phyloP scores from a whole-genome alignment of 2,888 invertebrate species.

The Lithophane semibrunnea region DNA sequence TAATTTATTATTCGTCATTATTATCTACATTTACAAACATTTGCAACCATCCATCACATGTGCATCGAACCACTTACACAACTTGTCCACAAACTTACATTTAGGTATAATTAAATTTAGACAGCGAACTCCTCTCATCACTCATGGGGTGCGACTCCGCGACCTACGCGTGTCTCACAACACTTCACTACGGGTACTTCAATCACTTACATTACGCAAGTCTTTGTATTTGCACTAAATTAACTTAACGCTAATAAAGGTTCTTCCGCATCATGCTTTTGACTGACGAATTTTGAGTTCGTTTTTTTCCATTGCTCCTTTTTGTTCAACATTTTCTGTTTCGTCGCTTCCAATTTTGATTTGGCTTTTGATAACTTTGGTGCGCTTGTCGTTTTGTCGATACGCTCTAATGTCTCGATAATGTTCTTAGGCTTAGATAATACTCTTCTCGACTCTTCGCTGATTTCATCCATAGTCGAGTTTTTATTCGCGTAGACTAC shows the following conservation, averaged over 20 bases:
- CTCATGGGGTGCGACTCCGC: constrained; percentile 68
- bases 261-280: constrained; percentile 90
- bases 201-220: constrained; percentile 86
- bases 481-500: constrained; percentile 96
- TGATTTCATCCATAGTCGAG: constrained; percentile 91
- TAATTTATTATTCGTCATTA: constrained; percentile 83
- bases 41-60: constrained; percentile 75
- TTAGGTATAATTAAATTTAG: constrained; percentile 78
- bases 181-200: constrained; percentile 76
- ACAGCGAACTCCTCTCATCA: constrained; percentile 80
- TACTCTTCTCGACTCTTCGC: constrained; percentile 84
- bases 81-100: constrained; percentile 71
- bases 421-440: constrained; percentile 94
- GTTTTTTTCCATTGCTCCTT: constrained; percentile 87
- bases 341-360: constrained; percentile 91
- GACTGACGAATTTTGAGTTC: constrained; percentile 80
- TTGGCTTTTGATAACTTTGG: constrained; percentile 91
- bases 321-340: constrained; percentile 83
- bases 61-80: constrained; percentile 71
- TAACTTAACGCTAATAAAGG: constrained; percentile 93
- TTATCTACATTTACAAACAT: constrained; percentile 71
- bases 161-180: constrained; percentile 70
- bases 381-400: constrained; percentile 90
- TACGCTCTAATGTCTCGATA: constrained; percentile 94
- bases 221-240: constrained; percentile 84